Evolutionary conservation across 2,113 vertebrate genomes (phyloP).

Genomic region (Spermophilus dauricus): DNA sequence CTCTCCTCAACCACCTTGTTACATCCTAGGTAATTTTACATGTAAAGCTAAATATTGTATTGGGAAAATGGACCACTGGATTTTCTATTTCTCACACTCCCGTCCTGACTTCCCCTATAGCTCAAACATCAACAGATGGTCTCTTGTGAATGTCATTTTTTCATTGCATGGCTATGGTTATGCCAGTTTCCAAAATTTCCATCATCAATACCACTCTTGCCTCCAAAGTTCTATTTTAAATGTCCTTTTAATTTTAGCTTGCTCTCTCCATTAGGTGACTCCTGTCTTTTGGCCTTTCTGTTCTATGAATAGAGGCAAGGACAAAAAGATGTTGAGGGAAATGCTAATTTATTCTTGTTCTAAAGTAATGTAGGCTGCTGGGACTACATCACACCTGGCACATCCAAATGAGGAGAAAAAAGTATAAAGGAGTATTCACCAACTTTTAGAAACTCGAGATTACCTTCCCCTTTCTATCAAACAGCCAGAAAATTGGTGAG

Average conservation of each 20-base stretch:
- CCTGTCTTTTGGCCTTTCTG: constrained; percentile 13
- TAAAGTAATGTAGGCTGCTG: not conserved
- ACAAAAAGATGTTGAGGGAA: not conserved
- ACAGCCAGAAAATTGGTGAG: not conserved
- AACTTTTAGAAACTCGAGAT: not conserved
- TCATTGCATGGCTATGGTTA: not conserved
- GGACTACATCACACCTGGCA: not conserved
- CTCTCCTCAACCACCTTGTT: no score
- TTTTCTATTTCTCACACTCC: no score
- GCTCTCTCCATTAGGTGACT: not conserved
- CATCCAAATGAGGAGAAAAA: not conserved
- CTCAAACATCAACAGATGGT: not conserved
- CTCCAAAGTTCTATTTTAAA: constrained; percentile 42
- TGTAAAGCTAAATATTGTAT: no score
- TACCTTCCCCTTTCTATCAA: not conserved
- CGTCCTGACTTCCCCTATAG: not conserved
- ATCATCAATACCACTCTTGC: not conserved
- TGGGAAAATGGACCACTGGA: no score
- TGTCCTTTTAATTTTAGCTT: constrained; percentile 44
- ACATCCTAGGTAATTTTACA: no score
- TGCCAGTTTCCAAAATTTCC: constrained; percentile 1
- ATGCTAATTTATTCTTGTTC: constrained; percentile 46
- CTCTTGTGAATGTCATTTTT: not conserved
- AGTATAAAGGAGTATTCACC: not conserved
- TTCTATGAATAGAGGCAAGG: constrained; percentile 45